Conservation (phyloP, 2,888 invertebrate species). For the Anoncus sp. region DNA sequence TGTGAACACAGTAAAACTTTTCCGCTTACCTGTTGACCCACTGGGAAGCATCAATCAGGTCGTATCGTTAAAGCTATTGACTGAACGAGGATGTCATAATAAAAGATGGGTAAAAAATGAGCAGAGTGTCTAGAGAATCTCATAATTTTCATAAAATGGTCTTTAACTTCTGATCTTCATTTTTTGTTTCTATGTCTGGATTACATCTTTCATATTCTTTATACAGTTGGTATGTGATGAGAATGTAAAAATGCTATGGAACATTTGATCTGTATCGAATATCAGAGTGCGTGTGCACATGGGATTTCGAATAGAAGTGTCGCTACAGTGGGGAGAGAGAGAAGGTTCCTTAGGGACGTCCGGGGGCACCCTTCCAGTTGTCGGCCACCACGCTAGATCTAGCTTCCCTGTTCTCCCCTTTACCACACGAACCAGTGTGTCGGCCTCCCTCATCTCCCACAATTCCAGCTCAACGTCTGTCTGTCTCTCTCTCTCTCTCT, state of each 20-base stretch:
- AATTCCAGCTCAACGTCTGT: constrained; percentile 48
- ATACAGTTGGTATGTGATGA: constrained; percentile 27
- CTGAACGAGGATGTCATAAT: background rate
- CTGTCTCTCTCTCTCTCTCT: constrained; percentile 55
- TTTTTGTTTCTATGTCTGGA: background rate
- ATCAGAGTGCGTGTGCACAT: constrained; percentile 49
- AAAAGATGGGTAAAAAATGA: background rate
- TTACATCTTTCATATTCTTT: constrained; percentile 8
- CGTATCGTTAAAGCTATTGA: background rate
- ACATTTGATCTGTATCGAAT: constrained; percentile 49
- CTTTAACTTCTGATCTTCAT: background rate
- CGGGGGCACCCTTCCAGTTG: constrained; percentile 76
- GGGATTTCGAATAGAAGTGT: constrained; percentile 32
- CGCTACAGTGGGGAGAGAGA: constrained; percentile 11
- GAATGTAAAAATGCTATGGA: constrained; percentile 26
- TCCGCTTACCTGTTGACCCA: constrained; percentile 26
- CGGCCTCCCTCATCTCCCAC: constrained; percentile 52
- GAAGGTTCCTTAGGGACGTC: constrained; percentile 73
- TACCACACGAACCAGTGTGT: constrained; percentile 38
- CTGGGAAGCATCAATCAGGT: constrained; percentile 21
- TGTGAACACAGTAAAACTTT: constrained; percentile 30
- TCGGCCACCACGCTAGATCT: constrained; percentile 46
- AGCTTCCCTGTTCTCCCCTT: constrained; percentile 50
- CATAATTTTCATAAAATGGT: background rate
- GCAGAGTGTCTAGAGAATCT: background rate